Conservation (phyloP, 2,888 invertebrate species). For the Norana najaformis region DNA sequence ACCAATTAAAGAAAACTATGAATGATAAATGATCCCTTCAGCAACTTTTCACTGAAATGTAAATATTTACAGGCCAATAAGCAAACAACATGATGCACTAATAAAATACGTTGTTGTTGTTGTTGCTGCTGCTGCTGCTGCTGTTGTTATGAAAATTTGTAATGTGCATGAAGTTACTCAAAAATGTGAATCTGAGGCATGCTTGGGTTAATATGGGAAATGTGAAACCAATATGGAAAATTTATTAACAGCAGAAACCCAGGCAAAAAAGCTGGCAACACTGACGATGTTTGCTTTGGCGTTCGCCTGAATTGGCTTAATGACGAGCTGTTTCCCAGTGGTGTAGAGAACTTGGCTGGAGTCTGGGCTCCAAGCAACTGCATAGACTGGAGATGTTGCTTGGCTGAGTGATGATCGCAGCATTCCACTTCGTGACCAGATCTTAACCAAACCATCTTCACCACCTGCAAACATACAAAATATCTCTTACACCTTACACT, state of each 20-base stretch:
- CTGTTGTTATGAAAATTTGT: too few species aligned
- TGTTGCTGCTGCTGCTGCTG: too few species aligned
- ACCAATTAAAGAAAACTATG: too few species aligned
- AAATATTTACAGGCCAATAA: background rate
- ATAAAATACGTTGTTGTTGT: too few species aligned
- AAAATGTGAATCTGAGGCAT: too few species aligned
- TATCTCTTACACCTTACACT: background rate
- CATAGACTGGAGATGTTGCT: constrained; percentile 79
- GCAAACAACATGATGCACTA: background rate
- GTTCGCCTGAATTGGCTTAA: constrained; percentile 68
- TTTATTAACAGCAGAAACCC: background rate
- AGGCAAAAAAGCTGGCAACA: background rate
- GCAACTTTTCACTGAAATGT: too few species aligned
- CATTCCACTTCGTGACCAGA: constrained; percentile 92
- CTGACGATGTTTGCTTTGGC: constrained; percentile 65
- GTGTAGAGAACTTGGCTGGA: constrained; percentile 68
- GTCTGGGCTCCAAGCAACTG: constrained; percentile 76
- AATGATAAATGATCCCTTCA: too few species aligned
- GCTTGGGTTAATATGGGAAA: too few species aligned
- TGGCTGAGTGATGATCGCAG: constrained; percentile 85
- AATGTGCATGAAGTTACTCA: too few species aligned
- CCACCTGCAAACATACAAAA: constrained; percentile 71
- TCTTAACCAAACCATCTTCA: constrained; percentile 93
- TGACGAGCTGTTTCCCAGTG: constrained; percentile 67
- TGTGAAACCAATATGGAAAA: background rate